Evolutionary conservation across 2,113 vertebrate genomes (phyloP).

Genomic region (Neogale vison): DNA sequence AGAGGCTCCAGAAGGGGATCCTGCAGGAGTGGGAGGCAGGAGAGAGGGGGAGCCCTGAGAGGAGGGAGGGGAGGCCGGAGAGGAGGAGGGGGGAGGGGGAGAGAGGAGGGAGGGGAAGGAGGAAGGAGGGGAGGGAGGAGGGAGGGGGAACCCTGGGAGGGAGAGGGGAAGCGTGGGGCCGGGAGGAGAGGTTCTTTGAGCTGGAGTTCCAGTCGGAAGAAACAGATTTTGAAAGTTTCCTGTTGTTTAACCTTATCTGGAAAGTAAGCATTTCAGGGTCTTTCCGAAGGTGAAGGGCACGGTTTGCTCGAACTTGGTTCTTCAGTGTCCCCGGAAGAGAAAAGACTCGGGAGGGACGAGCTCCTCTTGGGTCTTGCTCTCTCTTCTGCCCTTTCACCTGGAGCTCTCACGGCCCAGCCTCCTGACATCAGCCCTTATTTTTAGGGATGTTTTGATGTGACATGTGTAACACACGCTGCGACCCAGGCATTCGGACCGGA

Average conservation of each 20-base stretch:
- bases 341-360: fast-evolving
- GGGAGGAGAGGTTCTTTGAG: neutral
- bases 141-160: neutral
- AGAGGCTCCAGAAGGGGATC: neutral
- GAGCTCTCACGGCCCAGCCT: fast-evolving
- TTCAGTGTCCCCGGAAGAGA: neutral
- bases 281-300: neutral
- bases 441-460: neutral
- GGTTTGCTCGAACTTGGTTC: fast-evolving
- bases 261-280: neutral
- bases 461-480: neutral
- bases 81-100: neutral
- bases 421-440: constrained; percentile 48
- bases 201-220: neutral
- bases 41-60: neutral
- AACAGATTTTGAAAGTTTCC: neutral
- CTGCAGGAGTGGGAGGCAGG: neutral
- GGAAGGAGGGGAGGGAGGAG: neutral
- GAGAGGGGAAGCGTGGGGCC: neutral
- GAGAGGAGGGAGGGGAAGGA: neutral
- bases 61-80: neutral
- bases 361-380: neutral
- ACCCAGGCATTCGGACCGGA: fast-evolving
- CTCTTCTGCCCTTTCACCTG: neutral
- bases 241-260: too few species aligned